These are phyloP conservation scores for Sclerodermus sp. DNA, from an alignment of 2,888 invertebrate species.

Conservation along the genomic window DNA sequence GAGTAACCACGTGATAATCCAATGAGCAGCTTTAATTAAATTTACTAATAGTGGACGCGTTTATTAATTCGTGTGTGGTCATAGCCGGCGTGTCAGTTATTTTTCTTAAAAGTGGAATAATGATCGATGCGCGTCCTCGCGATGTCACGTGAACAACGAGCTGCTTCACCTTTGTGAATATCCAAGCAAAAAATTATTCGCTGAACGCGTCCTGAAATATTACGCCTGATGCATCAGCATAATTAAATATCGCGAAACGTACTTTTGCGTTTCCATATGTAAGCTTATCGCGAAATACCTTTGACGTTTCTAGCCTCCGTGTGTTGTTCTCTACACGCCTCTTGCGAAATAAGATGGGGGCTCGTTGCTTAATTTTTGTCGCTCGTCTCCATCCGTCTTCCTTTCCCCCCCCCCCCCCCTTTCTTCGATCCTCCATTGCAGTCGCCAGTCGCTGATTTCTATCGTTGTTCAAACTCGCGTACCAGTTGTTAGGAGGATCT, in stretches of 20 bases:
- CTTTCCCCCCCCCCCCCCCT: too few relatives aligned
- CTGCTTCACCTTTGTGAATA: too few relatives aligned
- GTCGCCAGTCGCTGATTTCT: too few relatives aligned
- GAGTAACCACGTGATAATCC: constrained; percentile 26
- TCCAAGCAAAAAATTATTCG: constrained; percentile 15
- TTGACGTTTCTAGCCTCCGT: neutral
- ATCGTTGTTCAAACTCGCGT: too few relatives aligned
- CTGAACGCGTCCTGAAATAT: constrained; percentile 20
- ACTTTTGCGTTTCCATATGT: neutral
- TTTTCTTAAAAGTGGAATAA: neutral
- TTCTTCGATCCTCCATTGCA: too few relatives aligned
- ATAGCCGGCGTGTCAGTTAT: neutral
- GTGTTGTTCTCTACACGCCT: too few relatives aligned
- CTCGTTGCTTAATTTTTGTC: too few relatives aligned
- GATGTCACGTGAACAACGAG: too few relatives aligned
- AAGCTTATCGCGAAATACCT: constrained; percentile 5
- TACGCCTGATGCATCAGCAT: constrained; percentile 18
- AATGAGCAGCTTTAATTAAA: neutral
- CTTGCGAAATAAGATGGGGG: too few relatives aligned
- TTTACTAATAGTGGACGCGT: neutral
- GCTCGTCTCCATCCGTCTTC: too few relatives aligned
- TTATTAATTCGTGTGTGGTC: neutral
- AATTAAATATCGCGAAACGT: constrained; percentile 10
- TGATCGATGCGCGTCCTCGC: neutral
- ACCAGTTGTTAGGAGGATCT: too few relatives aligned